These are phyloP conservation scores for Esox masquinongy DNA, from an alignment of 2,797 vertebrate genomes.

Conservation along the genomic window DNA sequence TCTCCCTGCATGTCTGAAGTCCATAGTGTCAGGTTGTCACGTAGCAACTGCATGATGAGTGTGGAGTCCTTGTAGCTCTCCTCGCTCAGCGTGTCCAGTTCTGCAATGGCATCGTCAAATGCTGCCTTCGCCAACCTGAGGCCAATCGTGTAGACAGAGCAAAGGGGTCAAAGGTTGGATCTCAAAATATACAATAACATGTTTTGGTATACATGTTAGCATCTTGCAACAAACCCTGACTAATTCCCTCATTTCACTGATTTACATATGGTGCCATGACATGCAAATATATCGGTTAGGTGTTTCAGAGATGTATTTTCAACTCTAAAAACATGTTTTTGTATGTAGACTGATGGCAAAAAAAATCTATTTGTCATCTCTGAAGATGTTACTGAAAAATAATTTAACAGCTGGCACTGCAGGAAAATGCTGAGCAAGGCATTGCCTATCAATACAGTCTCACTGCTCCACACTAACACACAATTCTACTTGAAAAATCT, in stretches of 20 bases:
- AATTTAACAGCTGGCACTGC: not conserved
- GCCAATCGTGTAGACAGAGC: not conserved
- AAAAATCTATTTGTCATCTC: not conserved
- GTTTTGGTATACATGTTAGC: not conserved
- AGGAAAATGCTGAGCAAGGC: not conserved
- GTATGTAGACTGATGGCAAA: too few species aligned
- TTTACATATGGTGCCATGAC: too few species aligned
- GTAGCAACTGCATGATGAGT: slow-evolving; percentile 93
- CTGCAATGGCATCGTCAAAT: slow-evolving; percentile 90
- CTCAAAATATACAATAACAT: not conserved
- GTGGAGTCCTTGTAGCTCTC: slow-evolving; percentile 94
- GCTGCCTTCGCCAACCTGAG: slow-evolving; percentile 89
- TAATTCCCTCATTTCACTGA: too few species aligned
- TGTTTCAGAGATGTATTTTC: too few species aligned
- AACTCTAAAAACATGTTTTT: not conserved
- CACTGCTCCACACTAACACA: not conserved
- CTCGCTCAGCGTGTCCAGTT: slow-evolving; percentile 92
- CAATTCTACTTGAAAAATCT: not conserved
- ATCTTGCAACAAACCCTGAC: too few species aligned
- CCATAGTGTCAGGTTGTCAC: slow-evolving; percentile 92
- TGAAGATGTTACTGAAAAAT: not conserved
- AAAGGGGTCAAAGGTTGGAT: slow-evolving; percentile 5
- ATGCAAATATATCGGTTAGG: too few species aligned
- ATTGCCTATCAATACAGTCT: not conserved
- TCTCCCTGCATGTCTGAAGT: slow-evolving; percentile 94